Evolutionary conservation across 2,888 invertebrate genomes (phyloP).

Genomic region (Neoitamus cyanurus): DNA sequence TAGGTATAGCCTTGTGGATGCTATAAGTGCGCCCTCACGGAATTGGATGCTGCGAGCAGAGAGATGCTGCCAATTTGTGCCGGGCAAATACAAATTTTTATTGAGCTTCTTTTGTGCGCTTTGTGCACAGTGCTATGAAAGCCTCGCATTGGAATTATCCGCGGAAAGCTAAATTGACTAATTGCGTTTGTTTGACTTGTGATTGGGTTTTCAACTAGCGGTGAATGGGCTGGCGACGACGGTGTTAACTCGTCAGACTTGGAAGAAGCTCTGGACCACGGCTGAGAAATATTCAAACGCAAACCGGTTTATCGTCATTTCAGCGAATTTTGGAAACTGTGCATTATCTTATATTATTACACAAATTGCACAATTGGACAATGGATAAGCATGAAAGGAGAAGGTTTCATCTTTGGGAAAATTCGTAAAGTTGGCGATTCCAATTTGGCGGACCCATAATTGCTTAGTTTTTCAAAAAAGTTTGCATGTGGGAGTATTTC

Average conservation of each 20-base stretch:
- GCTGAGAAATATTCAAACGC: too few species aligned
- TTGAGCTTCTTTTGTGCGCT: constrained; percentile 6
- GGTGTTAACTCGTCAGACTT: not conserved
- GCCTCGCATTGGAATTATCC: constrained; percentile 43
- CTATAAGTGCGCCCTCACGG: not conserved
- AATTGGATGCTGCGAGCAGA: constrained; percentile 40
- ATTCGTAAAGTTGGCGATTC: too few species aligned
- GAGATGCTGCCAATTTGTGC: constrained; percentile 51
- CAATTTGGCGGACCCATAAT: too few species aligned
- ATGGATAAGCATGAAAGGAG: too few species aligned
- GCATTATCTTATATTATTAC: too few species aligned
- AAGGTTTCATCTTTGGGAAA: too few species aligned
- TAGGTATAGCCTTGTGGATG: not conserved
- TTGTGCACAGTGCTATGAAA: constrained; percentile 6
- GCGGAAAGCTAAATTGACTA: constrained; percentile 52
- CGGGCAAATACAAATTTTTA: constrained; percentile 50
- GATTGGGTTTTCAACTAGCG: constrained; percentile 47
- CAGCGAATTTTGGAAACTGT: too few species aligned
- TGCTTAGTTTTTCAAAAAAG: too few species aligned
- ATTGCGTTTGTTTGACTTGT: constrained; percentile 50
- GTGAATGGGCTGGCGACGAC: not conserved
- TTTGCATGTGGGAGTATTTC: too few species aligned
- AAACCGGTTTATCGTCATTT: too few species aligned
- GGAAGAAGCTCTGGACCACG: not conserved
- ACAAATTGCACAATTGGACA: too few species aligned